Conservation (phyloP, 2,113 vertebrate genomes). For the Promerops cafer region DNA sequence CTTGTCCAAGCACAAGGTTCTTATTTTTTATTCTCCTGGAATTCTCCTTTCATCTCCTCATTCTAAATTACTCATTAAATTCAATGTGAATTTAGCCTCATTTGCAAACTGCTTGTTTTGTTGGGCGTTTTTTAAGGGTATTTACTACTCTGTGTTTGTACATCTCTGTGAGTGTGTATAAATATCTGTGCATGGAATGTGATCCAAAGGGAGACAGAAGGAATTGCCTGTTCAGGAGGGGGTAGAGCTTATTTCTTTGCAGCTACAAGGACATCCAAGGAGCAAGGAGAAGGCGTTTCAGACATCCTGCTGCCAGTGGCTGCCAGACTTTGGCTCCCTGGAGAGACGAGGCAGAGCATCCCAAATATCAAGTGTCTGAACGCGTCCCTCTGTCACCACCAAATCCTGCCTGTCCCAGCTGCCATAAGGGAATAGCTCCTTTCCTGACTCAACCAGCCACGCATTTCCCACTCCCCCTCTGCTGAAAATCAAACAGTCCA, state of each 20-base stretch:
- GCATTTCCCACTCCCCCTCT: background rate
- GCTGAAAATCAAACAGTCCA: constrained; percentile 6
- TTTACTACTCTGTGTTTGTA: background rate
- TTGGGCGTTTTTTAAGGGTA: background rate
- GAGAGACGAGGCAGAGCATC: background rate
- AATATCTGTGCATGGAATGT: background rate
- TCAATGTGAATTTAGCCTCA: background rate
- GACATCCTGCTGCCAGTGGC: background rate
- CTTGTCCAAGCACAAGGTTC: background rate
- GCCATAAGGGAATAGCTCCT: background rate
- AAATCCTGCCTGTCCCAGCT: background rate
- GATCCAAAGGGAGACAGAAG: background rate
- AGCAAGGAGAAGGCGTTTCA: constrained; percentile 5
- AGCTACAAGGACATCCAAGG: background rate
- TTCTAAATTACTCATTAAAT: background rate
- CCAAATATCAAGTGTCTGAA: background rate
- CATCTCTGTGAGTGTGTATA: background rate
- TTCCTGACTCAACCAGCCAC: background rate
- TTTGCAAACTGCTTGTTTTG: background rate
- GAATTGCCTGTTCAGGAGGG: background rate
- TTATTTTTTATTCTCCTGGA: background rate
- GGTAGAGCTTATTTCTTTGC: background rate
- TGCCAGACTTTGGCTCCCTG: background rate
- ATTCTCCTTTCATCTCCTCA: background rate
- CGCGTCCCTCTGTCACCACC: background rate